These are phyloP conservation scores for Caenorhabditis brenneri DNA, from an alignment of 1,140 invertebrate species.

Conservation along the genomic window DNA sequence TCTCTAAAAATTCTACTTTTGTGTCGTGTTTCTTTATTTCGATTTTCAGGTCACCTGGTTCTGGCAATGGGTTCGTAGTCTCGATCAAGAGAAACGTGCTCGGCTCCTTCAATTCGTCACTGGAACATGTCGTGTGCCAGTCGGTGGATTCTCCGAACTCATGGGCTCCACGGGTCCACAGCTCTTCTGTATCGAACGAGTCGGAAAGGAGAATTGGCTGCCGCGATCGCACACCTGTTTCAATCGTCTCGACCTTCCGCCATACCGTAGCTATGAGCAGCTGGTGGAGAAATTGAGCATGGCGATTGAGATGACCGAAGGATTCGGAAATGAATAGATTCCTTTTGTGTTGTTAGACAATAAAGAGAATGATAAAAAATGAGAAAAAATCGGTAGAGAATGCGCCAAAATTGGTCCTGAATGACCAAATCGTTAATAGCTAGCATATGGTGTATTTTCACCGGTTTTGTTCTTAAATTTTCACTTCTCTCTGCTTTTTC, in stretches of 20 bases:
- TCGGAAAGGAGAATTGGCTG: slow-evolving; percentile 98
- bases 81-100: slow-evolving; percentile 91
- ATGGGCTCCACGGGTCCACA: slow-evolving; percentile 93
- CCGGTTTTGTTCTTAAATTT: no score
- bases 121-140: slow-evolving; percentile 91
- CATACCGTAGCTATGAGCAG: slow-evolving; percentile 94
- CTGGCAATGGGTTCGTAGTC: slow-evolving; percentile 88
- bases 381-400: no score
- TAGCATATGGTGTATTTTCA: no score
- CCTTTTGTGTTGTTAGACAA: no score
- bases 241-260: slow-evolving; percentile 90
- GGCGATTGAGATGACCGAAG: slow-evolving; percentile 99
- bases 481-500: no score
- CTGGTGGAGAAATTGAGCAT: slow-evolving; percentile 92
- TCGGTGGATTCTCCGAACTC: slow-evolving; percentile 91
- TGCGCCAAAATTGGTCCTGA: no score
- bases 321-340: slow-evolving; percentile 93
- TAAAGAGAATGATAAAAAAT: no score
- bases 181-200: slow-evolving; percentile 98
- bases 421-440: no score
- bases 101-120: slow-evolving; percentile 92
- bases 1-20: no score
- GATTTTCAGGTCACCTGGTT: slow-evolving; percentile 82
- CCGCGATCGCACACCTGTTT: slow-evolving; percentile 96
- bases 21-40: no score